Conservation (phyloP, 1,140 invertebrate species). For the Caerostris darwini region DNA sequence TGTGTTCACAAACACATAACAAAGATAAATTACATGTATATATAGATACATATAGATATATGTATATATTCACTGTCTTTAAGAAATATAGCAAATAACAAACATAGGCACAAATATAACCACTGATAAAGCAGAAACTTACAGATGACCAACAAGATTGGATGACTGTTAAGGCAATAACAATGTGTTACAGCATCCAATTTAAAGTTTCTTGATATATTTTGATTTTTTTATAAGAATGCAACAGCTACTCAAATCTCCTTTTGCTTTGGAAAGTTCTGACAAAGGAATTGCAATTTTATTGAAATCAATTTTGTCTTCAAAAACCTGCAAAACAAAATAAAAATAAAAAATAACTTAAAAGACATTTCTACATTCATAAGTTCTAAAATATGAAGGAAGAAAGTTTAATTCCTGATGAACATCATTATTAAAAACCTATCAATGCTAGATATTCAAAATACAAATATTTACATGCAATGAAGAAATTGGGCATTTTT, state of each 20-base stretch:
- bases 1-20: neutral
- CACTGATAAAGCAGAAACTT: constrained; percentile 62
- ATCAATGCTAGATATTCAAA: no score
- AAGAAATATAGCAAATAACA: constrained; percentile 37
- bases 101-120: constrained; percentile 52
- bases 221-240: constrained; percentile 85
- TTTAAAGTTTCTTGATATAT: constrained; percentile 78
- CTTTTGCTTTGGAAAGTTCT: constrained; percentile 89
- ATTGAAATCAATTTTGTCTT: constrained; percentile 91
- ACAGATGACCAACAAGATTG: constrained; percentile 37
- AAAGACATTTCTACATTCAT: no score
- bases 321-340: constrained; percentile 87
- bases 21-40: neutral
- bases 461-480: no score
- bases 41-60: neutral
- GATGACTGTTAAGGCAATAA: constrained; percentile 68
- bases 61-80: constrained; percentile 5
- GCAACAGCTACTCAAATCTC: constrained; percentile 89
- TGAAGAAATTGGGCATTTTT: no score
- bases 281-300: constrained; percentile 88
- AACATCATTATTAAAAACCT: no score
- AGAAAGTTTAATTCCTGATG: no score
- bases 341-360: neutral
- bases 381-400: no score
- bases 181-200: constrained; percentile 11